Conservation (phyloP, 2,113 vertebrate genomes). For the Raphicerus campestris region DNA sequence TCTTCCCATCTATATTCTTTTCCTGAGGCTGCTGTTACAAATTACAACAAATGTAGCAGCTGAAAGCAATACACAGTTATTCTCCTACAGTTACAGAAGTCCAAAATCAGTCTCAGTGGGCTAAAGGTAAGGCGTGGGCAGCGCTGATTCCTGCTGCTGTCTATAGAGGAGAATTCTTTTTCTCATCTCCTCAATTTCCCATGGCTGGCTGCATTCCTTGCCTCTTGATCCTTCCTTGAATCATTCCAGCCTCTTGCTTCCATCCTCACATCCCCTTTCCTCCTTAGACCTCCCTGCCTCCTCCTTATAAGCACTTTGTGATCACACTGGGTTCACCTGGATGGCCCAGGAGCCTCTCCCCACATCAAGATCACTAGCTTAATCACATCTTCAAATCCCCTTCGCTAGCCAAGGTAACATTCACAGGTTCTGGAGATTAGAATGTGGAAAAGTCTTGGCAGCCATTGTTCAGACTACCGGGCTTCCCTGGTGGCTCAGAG, state of each 20-base stretch:
- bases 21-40: not conserved
- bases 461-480: rapidly evolving
- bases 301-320: not conserved
- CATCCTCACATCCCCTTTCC: not conserved
- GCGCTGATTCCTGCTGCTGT: not conserved
- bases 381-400: not conserved
- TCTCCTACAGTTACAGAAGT: not conserved
- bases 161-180: not conserved
- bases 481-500: not conserved
- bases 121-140: not conserved
- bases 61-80: not conserved
- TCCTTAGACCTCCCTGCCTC: not conserved
- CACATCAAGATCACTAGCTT: not conserved
- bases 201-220: not conserved
- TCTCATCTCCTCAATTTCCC: not conserved
- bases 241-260: not conserved
- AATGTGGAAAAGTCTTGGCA: not conserved
- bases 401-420: not conserved
- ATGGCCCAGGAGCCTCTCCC: not conserved
- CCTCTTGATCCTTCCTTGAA: not conserved
- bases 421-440: not conserved
- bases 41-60: not conserved
- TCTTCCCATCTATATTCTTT: not conserved
- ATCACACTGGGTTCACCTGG: not conserved
- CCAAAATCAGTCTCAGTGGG: not conserved